Evolutionary conservation across 2,113 vertebrate genomes (phyloP), one percentile per base, ranked within the genome.

Genomic region (Ameiurus melas): DNA sequence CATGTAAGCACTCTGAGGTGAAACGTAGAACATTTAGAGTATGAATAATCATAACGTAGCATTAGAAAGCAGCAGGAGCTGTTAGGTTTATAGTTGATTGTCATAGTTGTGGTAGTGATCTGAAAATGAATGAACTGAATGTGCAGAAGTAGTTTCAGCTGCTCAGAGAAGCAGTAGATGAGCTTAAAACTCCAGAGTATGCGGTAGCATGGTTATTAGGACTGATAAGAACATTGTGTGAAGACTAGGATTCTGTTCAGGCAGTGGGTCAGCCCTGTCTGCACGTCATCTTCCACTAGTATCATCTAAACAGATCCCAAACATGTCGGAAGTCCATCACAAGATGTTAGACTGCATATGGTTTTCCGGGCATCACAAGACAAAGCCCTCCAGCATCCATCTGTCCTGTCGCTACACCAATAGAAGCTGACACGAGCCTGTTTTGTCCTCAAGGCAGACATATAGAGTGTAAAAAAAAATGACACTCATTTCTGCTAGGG

Each of bases 311-410:
- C 53, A 80, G 51, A 6, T 33, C 17, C 16, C 14, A 12, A 36
- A 58, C 51, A 81, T 36, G 19, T 58, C 19, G 5, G 53, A 22
- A 81, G 53, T 58, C 47, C 8, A 81, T 81, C n/a, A 36, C 53
- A n/a, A 55, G 4, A 81, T 81, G 19, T 81, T 58, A 36, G n/a
- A 6, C 79, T 57, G 79, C 43, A 83, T 43, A 62, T 62, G 19
- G 33, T 62, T 83, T 43, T 82, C 80, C 9, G 62, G 20, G 4
- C 80, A 39, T 82, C 33, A 39, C 33, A 4, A 39, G 22, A 83
- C 58, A 83, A 83, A 16, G 80, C 57, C 57, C 57, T 83, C 20
- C 80, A 82, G 80, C 33, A 83, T 62, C 80, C 4, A 62, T 27
- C 20, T 22, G 2, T 62, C 13, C 80, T 83, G 80, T 83, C 80